Percentiles rank a stretch among this genome's conserved stretches.
Evolutionary conservation across 2,113 vertebrate species (phyloP).

Genomic region (Nycticryphes semicollaris): DNA sequence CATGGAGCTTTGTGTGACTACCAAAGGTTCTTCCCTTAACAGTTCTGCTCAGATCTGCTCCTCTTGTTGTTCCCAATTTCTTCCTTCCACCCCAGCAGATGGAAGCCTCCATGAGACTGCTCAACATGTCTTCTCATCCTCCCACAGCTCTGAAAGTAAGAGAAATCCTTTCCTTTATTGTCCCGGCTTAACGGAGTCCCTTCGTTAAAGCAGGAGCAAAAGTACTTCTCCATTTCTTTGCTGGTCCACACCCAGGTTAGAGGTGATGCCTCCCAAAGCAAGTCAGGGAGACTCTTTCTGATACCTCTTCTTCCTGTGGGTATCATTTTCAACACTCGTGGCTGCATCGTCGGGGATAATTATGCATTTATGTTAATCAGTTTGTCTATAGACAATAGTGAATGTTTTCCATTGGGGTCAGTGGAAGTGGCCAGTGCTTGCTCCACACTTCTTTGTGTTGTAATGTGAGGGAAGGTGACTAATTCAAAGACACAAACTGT

Average conservation of each 20-base stretch:
- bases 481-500: accelerated
- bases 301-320: not conserved
- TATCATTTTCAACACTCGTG: not conserved
- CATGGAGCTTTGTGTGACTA: not conserved
- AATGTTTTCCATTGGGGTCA: accelerated
- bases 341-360: accelerated
- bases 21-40: conserved; percentile 71
- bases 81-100: conserved; percentile 88
- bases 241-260: not conserved
- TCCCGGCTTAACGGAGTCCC: not conserved
- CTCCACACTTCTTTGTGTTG: not conserved
- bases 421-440: not conserved
- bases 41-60: conserved; percentile 69
- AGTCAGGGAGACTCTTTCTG: not conserved
- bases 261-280: not conserved
- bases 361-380: accelerated
- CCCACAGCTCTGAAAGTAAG: conserved; percentile 73
- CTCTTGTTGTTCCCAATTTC: conserved; percentile 86
- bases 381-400: accelerated
- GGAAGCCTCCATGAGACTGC: conserved; percentile 88
- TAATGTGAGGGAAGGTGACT: not conserved
- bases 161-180: not conserved
- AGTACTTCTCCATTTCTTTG: not conserved
- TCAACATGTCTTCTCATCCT: conserved; percentile 78
- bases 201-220: not conserved